A percentile compares a stretch with the other conserved stretches of the same genome.
Evolutionary conservation across 2,888 invertebrate species (phyloP).

Genomic region (Cryptocephalus primarius): DNA sequence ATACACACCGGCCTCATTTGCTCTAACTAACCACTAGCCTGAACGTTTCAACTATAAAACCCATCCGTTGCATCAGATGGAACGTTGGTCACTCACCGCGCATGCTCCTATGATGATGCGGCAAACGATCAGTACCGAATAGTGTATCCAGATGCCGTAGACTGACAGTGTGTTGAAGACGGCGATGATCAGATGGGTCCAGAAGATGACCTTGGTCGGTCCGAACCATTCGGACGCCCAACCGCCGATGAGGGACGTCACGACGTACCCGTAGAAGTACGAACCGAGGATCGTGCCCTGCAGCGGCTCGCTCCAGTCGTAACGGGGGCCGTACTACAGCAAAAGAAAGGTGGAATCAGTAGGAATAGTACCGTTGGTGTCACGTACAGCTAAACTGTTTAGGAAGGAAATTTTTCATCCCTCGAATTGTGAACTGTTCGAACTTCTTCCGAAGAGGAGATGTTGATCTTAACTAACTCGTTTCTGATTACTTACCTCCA

Average conservation of each 20-base stretch:
- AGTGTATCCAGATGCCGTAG: slow-evolving; percentile 42
- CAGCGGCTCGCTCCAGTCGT: slow-evolving; percentile 20
- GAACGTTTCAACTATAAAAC: no score
- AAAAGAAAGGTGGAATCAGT: neutral
- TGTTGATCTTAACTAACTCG: no score
- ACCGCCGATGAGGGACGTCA: slow-evolving; percentile 21
- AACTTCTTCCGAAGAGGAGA: no score
- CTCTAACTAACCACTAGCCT: no score
- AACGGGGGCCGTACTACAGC: slow-evolving; percentile 20
- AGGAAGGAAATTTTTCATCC: no score
- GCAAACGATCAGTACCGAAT: slow-evolving; percentile 41
- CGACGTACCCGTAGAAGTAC: slow-evolving; percentile 23
- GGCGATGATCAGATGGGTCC: slow-evolving; percentile 15
- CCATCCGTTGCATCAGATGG: no score
- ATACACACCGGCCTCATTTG: no score
- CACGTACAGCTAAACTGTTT: no score
- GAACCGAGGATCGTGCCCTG: slow-evolving; percentile 21
- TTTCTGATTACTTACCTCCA: no score
- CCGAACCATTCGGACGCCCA: slow-evolving; percentile 21
- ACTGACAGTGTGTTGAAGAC: slow-evolving; percentile 38
- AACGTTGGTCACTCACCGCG: slow-evolving; percentile 39
- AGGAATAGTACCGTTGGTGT: no score
- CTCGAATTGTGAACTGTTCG: no score
- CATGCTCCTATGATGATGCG: slow-evolving; percentile 48
- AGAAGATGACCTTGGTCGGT: slow-evolving; percentile 22